phyloP scores from a whole-genome alignment of 2,797 vertebrate genomes.

The Cottoperca gobio region DNA sequence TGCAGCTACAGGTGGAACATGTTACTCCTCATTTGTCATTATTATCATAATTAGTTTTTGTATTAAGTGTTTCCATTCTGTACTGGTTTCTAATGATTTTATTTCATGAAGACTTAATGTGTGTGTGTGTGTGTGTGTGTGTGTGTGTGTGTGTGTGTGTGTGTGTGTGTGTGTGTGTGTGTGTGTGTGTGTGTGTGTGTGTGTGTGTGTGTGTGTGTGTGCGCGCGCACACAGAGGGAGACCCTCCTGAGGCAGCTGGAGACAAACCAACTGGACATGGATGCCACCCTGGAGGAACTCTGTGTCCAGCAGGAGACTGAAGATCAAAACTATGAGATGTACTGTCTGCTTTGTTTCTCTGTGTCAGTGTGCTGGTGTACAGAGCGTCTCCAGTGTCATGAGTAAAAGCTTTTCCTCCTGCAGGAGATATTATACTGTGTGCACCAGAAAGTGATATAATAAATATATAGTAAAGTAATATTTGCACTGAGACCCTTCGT shows the following conservation, averaged over 20 bases:
- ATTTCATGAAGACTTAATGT: too few relatives aligned
- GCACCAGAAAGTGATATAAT: too few relatives aligned
- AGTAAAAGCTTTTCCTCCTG: background rate
- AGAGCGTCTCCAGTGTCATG: background rate
- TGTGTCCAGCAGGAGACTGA: slow-evolving; percentile 97
- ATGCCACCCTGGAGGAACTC: slow-evolving; percentile 96
- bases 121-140: background rate
- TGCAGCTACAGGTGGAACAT: slow-evolving; percentile 93
- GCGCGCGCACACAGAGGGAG: slow-evolving; percentile 87
- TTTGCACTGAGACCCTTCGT: background rate
- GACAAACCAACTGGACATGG: slow-evolving; percentile 98
- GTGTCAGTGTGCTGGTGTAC: background rate
- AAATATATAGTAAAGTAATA: too few relatives aligned
- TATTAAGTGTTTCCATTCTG: background rate
- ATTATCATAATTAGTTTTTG: background rate
- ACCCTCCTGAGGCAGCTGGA: slow-evolving; percentile 96
- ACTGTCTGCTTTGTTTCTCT: slow-evolving; percentile 42
- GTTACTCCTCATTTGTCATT: background rate
- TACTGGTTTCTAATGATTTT: background rate
- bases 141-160: slow-evolving; percentile 9
- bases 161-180: background rate
- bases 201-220: slow-evolving; percentile 1
- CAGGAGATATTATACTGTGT: background rate
- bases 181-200: slow-evolving; percentile 15
- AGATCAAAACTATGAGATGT: slow-evolving; percentile 99